Percentiles rank a stretch among this genome's conserved stretches.
Evolutionary conservation across 1,140 invertebrate species (phyloP).

Genomic region (Stenopsyche tienmushanensis): DNA sequence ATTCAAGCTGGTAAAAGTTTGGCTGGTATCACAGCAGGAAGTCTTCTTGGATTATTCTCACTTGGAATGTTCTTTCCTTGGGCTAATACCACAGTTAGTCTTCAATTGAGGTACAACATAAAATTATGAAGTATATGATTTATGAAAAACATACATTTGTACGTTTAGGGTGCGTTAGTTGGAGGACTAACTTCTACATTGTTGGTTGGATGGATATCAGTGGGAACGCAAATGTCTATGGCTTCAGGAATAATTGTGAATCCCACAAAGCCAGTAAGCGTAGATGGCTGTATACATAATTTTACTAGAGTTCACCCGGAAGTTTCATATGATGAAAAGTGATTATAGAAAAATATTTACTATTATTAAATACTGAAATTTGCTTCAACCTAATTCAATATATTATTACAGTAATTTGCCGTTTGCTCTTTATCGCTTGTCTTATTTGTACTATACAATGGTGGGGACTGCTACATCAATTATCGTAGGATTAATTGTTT

Average conservation of each 20-base stretch:
- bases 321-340: background rate
- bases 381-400: too few relatives aligned
- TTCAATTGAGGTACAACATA: background rate
- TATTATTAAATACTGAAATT: background rate
- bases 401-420: constrained; percentile 52
- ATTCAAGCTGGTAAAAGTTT: constrained; percentile 69
- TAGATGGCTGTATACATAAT: constrained; percentile 45
- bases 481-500: constrained; percentile 66
- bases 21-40: constrained; percentile 69
- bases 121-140: background rate
- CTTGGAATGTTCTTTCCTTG: constrained; percentile 76
- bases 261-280: constrained; percentile 59
- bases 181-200: constrained; percentile 69
- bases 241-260: constrained; percentile 62
- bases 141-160: too few relatives aligned
- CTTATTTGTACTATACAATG: constrained; percentile 68
- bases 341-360: background rate
- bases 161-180: constrained; percentile 79
- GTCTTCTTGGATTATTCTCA: constrained; percentile 74
- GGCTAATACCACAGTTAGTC: constrained; percentile 65
- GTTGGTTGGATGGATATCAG: constrained; percentile 79
- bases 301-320: too few relatives aligned
- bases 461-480: constrained; percentile 68
- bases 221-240: constrained; percentile 78
- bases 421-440: constrained; percentile 63